Evolutionary conservation across 2,888 invertebrate genomes (phyloP).

Genomic region (Drosophila siamana): DNA sequence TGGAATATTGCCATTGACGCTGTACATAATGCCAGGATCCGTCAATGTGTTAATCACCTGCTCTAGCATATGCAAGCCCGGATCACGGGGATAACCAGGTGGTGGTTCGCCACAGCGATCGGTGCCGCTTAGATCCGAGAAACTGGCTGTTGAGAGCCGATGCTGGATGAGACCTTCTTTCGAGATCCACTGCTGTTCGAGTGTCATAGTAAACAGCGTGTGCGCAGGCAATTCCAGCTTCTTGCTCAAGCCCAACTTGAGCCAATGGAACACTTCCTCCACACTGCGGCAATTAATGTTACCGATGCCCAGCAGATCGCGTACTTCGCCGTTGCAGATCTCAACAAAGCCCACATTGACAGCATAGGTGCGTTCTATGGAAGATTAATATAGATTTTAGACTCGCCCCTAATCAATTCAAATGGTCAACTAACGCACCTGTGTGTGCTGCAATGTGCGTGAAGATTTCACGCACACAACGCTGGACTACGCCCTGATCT

Average conservation of each 20-base stretch:
- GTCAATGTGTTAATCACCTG: constrained; percentile 88
- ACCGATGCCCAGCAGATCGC: constrained; percentile 87
- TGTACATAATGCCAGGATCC: constrained; percentile 84
- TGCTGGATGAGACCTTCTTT: constrained; percentile 89
- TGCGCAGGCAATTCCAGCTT: constrained; percentile 85
- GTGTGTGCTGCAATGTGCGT: constrained; percentile 88
- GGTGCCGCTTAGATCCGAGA: constrained; percentile 89
- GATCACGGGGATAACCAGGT: constrained; percentile 87
- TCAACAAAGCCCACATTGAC: constrained; percentile 91
- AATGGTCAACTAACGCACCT: constrained; percentile 40
- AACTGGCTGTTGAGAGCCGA: constrained; percentile 90
- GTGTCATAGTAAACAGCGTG: constrained; percentile 90
- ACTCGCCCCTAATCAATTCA: too few species aligned
- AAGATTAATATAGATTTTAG: neutral
- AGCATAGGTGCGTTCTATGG: constrained; percentile 87
- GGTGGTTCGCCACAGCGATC: constrained; percentile 86
- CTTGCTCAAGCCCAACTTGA: constrained; percentile 88
- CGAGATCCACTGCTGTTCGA: constrained; percentile 91
- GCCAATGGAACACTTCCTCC: constrained; percentile 90
- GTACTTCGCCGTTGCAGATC: constrained; percentile 89
- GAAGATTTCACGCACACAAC: constrained; percentile 90
- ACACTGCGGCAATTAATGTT: constrained; percentile 88
- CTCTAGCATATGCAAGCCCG: constrained; percentile 89
- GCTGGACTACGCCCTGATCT: constrained; percentile 89
- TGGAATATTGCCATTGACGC: constrained; percentile 83